Base-by-base conservation (phyloP, 2,113 vertebrate species). In the Zeus faber region DNA sequence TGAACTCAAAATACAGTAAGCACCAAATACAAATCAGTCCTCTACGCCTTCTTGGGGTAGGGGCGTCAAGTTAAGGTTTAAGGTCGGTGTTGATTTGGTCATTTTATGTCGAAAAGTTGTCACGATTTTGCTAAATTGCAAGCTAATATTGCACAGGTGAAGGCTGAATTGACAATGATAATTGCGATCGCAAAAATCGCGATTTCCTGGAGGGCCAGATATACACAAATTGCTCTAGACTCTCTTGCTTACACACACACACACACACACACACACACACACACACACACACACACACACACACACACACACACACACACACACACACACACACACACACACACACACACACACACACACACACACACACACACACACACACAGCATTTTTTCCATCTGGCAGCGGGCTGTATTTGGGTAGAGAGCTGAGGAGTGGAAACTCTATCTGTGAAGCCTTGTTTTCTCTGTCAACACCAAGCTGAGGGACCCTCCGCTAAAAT, bases 381-480 rank as follows among this genome's bases (percentile, higher is more conserved):
- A 63, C 21, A 65, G 54, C 11, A 6, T 67, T 17, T 84, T 87
- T 83, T 85, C 78, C 81, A 21, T 74, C 77, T 46, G 65, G 61
- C 52, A 17, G 59, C 70, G 69, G 73, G 66, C 72, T 65, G 65
- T 73, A 50, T 83, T 85, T 82, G 73, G 69, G 59, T 53, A 72
- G 56, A 54, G 43, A 60, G 67, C 65, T 57, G 33, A 59, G 61
- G 56, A 78, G 65, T 70, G 81, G 78, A 87, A 86, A 85, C 73
- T 72, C 52, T 65, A 76, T 85, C 83, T 81, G 66, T 63, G 62
- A 72, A 72, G 53, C 48, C 69, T 65, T 85, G 65, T 84, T 87
- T 87, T 87, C 81, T 85, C 73, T 82, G 80, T 85, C 66, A 87
- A 87, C 79, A 83, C 48, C 65, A 75, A 74, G 23, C 62, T 71